Evolutionary conservation across 2,888 invertebrate species (phyloP).

Genomic region (Noctua janthina): DNA sequence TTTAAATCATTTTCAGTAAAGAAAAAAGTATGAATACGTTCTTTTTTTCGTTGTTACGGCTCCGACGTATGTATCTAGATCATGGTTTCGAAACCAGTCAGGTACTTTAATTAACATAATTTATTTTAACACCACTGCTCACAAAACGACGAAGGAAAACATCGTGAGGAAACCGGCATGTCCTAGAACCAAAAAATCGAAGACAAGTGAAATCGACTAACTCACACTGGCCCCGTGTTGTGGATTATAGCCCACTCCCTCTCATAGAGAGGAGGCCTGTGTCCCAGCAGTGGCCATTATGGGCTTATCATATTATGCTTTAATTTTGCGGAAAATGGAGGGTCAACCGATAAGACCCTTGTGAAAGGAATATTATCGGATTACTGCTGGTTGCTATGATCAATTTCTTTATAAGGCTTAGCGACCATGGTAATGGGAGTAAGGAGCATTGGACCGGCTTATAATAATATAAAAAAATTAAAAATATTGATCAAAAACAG

Average conservation of each 20-base stretch:
- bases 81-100: neutral
- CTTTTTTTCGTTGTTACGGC: neutral
- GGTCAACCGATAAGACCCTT: neutral
- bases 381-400: neutral
- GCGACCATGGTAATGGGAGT: conserved; percentile 5
- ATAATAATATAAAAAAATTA: neutral
- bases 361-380: neutral
- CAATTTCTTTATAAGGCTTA: conserved; percentile 9
- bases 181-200: neutral
- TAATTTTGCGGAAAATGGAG: neutral
- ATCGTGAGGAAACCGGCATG: neutral
- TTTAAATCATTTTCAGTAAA: neutral
- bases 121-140: neutral
- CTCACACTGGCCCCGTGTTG: neutral
- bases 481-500: neutral
- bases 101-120: neutral
- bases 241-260: neutral
- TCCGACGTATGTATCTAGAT: neutral
- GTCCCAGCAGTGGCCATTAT: neutral
- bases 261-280: neutral
- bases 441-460: neutral
- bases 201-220: neutral
- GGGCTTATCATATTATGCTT: neutral
- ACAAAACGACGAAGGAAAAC: neutral
- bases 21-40: neutral